Percentiles rank a stretch among this genome's conserved stretches.
Evolutionary conservation across 2,797 vertebrate species (phyloP).

Genomic region (Poecilia gillii): DNA sequence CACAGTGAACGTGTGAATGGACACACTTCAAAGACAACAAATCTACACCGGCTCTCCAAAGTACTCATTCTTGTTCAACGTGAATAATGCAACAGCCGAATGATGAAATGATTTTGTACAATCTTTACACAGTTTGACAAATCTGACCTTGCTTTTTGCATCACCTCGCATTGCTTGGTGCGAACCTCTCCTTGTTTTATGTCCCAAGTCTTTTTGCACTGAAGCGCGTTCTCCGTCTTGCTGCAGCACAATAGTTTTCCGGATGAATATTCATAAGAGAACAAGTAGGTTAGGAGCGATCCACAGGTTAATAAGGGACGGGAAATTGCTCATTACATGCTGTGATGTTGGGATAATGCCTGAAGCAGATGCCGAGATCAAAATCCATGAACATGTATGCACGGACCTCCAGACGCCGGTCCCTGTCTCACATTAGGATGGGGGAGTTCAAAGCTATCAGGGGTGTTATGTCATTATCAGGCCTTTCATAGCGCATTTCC

Average conservation of each 20-base stretch:
- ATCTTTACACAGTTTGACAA: conserved; percentile 19
- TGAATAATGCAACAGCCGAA: conserved; percentile 25
- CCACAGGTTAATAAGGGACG: conserved; percentile 68
- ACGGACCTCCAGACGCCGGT: conserved; percentile 61
- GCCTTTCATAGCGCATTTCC: conserved; percentile 62
- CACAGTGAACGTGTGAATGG: conserved; percentile 34
- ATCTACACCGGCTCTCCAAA: conserved; percentile 27
- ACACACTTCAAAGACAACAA: conserved; percentile 23
- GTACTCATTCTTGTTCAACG: conserved; percentile 1
- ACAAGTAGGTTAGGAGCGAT: conserved; percentile 54
- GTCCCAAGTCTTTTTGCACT: conserved; percentile 11
- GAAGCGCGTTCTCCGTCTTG: conserved; percentile 1
- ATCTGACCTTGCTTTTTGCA: conserved; percentile 15
- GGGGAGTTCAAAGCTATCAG: conserved; percentile 67
- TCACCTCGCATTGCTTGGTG: conserved; percentile 7
- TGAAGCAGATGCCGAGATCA: conserved; percentile 67
- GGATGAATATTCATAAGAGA: conserved; percentile 65
- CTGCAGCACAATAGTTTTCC: conserved; percentile 34
- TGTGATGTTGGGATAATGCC: conserved; percentile 65
- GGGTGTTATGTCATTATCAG: conserved; percentile 68
- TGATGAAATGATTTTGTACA: background rate
- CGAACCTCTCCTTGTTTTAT: conserved; percentile 26
- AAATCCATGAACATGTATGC: conserved; percentile 64
- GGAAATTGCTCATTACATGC: conserved; percentile 70
- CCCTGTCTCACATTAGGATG: conserved; percentile 55